These are phyloP conservation scores for Mus pahari DNA, from an alignment of 2,113 vertebrate genomes.

Conservation along the genomic window DNA sequence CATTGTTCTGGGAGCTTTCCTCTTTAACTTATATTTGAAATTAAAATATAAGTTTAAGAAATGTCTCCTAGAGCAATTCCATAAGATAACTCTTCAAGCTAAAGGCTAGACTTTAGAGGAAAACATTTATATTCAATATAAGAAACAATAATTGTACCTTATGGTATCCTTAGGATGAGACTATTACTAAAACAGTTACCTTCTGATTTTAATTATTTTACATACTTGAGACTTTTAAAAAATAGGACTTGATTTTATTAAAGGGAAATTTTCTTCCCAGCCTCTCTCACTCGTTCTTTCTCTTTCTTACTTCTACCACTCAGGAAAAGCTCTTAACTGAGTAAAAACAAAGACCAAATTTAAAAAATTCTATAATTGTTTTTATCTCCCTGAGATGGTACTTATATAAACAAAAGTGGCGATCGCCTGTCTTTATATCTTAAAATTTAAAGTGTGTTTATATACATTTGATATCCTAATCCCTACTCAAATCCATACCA, in stretches of 20 bases:
- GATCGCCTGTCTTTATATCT: background rate
- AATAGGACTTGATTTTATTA: background rate
- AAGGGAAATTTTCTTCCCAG: background rate
- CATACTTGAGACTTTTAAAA: slow-evolving; percentile 21
- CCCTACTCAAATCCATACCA: slow-evolving; percentile 36
- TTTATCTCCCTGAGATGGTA: slow-evolving; percentile 29
- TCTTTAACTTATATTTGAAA: background rate
- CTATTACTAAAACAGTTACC: background rate
- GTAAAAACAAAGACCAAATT: slow-evolving; percentile 25
- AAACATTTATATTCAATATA: background rate
- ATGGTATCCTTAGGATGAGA: slow-evolving; percentile 3
- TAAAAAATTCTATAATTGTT: slow-evolving; percentile 45
- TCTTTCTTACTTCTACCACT: background rate
- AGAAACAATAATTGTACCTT: slow-evolving; percentile 53
- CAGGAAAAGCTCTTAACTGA: slow-evolving; percentile 14
- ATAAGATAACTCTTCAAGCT: background rate
- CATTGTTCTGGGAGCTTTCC: background rate
- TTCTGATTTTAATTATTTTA: slow-evolving; percentile 21
- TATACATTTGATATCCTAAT: slow-evolving; percentile 27
- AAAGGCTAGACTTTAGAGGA: background rate
- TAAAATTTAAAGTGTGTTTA: slow-evolving; percentile 52
- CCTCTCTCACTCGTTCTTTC: background rate
- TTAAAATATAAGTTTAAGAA: slow-evolving; percentile 16
- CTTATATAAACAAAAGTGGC: slow-evolving; percentile 1
- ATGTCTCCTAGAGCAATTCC: background rate